A percentile compares a stretch with the other conserved stretches of the same genome.
Evolutionary conservation across 2,888 invertebrate species (phyloP).

Genomic region (Linnaemya vulpina): DNA sequence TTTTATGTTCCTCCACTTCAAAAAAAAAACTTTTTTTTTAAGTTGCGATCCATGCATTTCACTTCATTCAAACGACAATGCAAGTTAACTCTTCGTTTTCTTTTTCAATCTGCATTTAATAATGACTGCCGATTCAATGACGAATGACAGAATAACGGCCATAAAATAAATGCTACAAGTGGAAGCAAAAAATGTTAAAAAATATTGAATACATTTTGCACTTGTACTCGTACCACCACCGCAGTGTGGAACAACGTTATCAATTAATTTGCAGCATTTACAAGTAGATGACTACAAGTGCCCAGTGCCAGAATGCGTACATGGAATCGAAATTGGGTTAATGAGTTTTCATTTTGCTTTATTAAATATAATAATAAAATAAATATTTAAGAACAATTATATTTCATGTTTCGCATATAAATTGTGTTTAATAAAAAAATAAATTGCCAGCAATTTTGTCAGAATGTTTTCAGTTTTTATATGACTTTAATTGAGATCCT

Average conservation of each 20-base stretch:
- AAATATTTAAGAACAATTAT: slow-evolving; percentile 36
- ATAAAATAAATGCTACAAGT: slow-evolving; percentile 11
- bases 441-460: background rate
- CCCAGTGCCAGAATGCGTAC: slow-evolving; percentile 13
- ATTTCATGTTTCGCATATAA: slow-evolving; percentile 48
- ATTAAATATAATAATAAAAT: slow-evolving; percentile 42
- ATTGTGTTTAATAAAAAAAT: slow-evolving; percentile 35
- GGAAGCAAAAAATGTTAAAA: slow-evolving; percentile 32
- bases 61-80: background rate
- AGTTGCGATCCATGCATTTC: slow-evolving; percentile 26
- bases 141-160: slow-evolving; percentile 36
- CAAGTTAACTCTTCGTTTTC: background rate
- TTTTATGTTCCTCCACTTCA: background rate
- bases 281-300: slow-evolving; percentile 38
- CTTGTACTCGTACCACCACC: slow-evolving; percentile 34
- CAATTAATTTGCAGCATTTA: slow-evolving; percentile 47
- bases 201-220: slow-evolving; percentile 47
- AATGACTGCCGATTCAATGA: slow-evolving; percentile 44
- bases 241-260: slow-evolving; percentile 37
- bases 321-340: slow-evolving; percentile 64
- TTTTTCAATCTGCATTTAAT: slow-evolving; percentile 50
- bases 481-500: slow-evolving; percentile 37
- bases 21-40: slow-evolving; percentile 4
- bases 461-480: slow-evolving; percentile 16
- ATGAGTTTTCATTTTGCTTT: slow-evolving; percentile 65